These are phyloP conservation scores for Papilio helenus DNA, from an alignment of 1,140 invertebrate species.

Conservation along the genomic window DNA sequence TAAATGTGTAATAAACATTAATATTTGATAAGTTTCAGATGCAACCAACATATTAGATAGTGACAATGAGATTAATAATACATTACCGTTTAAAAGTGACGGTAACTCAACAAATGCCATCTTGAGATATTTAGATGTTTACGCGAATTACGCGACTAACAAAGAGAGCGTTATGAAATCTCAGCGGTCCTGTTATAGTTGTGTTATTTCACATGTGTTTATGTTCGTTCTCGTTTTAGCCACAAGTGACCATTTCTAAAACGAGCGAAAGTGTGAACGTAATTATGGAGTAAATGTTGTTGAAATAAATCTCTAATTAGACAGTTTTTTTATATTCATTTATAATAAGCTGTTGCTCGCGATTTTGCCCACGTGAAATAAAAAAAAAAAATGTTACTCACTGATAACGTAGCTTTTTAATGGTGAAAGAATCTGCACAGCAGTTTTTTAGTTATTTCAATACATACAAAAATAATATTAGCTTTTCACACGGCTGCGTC, in stretches of 20 bases:
- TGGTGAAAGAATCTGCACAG: too few species aligned
- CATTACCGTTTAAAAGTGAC: not conserved
- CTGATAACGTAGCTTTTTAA: too few species aligned
- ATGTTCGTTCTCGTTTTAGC: slow-evolving; percentile 13
- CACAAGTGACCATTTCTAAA: slow-evolving; percentile 7
- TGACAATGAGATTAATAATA: not conserved
- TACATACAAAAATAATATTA: too few species aligned
- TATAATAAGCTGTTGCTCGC: too few species aligned
- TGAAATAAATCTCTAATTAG: too few species aligned
- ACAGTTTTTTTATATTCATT: too few species aligned
- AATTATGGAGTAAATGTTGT: not conserved
- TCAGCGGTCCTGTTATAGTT: not conserved
- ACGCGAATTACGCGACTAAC: slow-evolving; percentile 10
- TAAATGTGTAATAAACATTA: not conserved
- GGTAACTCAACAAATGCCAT: not conserved
- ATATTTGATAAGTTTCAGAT: not conserved
- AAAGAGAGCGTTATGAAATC: slow-evolving; percentile 1
- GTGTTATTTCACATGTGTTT: not conserved
- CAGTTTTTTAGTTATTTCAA: too few species aligned
- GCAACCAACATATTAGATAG: not conserved
- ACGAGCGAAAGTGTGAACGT: not conserved
- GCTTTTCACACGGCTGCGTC: too few species aligned
- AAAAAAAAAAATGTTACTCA: too few species aligned
- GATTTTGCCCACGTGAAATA: too few species aligned
- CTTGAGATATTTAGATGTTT: not conserved